Evolutionary conservation across 2,113 vertebrate species (phyloP), one percentile per base, ranked within the genome.

Genomic region (Dasyornis broadbenti): DNA sequence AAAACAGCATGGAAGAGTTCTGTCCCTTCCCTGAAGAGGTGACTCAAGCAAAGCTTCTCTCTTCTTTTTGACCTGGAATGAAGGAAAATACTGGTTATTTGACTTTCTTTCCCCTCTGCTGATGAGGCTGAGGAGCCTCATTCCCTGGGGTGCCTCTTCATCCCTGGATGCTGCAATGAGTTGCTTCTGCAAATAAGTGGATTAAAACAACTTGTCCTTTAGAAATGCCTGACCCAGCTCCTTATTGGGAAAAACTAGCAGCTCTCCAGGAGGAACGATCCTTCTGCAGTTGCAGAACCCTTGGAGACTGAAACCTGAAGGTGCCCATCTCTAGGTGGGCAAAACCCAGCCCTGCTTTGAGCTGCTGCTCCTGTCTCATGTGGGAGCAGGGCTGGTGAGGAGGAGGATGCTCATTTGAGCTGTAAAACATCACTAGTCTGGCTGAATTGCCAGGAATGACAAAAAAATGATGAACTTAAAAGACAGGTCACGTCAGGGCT

Each of bases 321-420:
- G 53, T 37, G 26, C 17, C 47, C 18, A 4, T 47, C 40, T 82
- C 59, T 79, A n/a, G 57, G 33, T 42, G 65, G 47, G 44, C 27
- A 6, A 11, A 52, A 5, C 31, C 35, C 52, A 35, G 44, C 64
- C 66, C 66, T 37, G 8, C 27, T 42, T 7, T 0, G 1, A 77
- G 63, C 57, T 45, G 73, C 57, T 26, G 39, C 5, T 84, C 18
- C 4, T 0, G 0, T n/a, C 50, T 35, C 6, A 0, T 3, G 28
- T n/a, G 53, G 44, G 2, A 23, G 23, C 1, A 2, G 54, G 45
- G 28, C 57, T 50, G 49, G 9, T 21, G 53, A 47, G 33, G 27
- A 86, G 10, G 44, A 75, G 7, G 39, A 47, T 5, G 27, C 37
- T 30, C 8, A 0, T 60, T 53, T 18, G 81, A 54, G 39, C 65